Percentiles rank a stretch among this genome's conserved stretches.
phyloP scores from a whole-genome alignment of 2,888 invertebrate genomes.

The Rhopalosiphum nymphaeae region DNA sequence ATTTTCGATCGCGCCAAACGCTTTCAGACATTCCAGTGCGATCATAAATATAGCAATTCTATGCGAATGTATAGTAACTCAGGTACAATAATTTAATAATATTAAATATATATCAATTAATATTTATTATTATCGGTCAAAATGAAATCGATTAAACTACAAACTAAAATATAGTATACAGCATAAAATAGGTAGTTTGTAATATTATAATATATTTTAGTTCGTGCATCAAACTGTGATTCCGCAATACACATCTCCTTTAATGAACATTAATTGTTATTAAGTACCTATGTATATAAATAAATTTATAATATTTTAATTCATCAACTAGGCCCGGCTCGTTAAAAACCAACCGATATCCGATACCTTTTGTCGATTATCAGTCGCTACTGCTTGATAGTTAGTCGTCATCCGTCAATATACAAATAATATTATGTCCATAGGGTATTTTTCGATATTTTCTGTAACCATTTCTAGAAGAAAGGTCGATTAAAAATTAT shows the following conservation, averaged over 20 bases:
- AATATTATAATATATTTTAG: too few relatives aligned
- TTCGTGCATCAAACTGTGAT: neutral
- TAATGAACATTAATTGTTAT: neutral
- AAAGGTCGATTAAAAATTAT: neutral
- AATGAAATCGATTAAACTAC: neutral
- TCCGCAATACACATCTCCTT: neutral
- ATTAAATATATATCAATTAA: neutral
- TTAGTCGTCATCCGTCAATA: too few relatives aligned
- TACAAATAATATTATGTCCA: neutral
- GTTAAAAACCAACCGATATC: neutral
- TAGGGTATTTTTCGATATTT: neutral
- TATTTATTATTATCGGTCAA: neutral
- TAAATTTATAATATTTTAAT: neutral
- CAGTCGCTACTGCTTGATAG: too few relatives aligned
- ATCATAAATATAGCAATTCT: neutral
- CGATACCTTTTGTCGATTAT: neutral
- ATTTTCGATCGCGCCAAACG: neutral
- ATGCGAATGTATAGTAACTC: neutral
- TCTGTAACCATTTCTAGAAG: neutral
- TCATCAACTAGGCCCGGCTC: neutral
- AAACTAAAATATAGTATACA: too few relatives aligned
- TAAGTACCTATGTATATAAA: neutral
- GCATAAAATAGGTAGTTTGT: too few relatives aligned
- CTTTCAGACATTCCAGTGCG: neutral
- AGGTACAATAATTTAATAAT: slow-evolving; percentile 2